Percentiles rank a stretch among this genome's conserved stretches.
Conservation (phyloP, 37 sponge, comb jelly and placozoan genomes). For the Halichondria panicea region DNA sequence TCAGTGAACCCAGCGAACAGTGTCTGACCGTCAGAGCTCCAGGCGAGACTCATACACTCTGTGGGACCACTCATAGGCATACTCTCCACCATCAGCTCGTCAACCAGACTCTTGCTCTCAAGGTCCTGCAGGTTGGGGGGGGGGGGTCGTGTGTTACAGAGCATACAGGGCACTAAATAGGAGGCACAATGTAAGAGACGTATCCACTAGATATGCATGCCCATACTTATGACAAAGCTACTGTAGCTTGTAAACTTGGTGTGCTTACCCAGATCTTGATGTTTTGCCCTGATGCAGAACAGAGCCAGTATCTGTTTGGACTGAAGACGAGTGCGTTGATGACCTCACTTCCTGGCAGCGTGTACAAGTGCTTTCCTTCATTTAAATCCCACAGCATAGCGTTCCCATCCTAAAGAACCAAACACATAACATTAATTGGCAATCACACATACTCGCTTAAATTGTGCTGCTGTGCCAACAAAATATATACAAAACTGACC, state of each 20-base stretch:
- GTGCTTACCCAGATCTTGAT: constrained; percentile 94
- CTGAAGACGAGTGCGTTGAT: constrained; percentile 97
- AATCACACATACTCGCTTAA: not conserved
- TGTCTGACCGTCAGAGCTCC: constrained; percentile 98
- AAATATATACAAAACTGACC: no score
- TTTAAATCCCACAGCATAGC: constrained; percentile 99
- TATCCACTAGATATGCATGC: no score
- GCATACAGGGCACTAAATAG: no score
- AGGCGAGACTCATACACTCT: constrained; percentile 88
- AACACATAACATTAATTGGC: not conserved
- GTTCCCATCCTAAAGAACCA: constrained; percentile 71
- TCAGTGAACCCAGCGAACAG: constrained; percentile 98
- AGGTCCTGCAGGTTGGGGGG: constrained; percentile 62
- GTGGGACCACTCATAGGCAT: constrained; percentile 40
- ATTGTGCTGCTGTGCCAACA: not conserved
- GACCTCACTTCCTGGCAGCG: constrained; percentile 79
- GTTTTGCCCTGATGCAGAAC: constrained; percentile 92
- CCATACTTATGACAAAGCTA: no score
- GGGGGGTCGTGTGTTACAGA: not conserved
- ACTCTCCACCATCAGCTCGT: constrained; percentile 81
- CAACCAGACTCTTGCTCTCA: constrained; percentile 96
- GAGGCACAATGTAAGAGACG: no score
- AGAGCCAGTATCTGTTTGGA: constrained; percentile 98
- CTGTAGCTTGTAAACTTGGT: not conserved
- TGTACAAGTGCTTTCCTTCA: constrained; percentile 99